A percentile compares a stretch with the other conserved stretches of the same genome.
These are phyloP conservation scores for Pempheris klunzingeri DNA, from an alignment of 2,797 vertebrate genomes.

Conservation along the genomic window DNA sequence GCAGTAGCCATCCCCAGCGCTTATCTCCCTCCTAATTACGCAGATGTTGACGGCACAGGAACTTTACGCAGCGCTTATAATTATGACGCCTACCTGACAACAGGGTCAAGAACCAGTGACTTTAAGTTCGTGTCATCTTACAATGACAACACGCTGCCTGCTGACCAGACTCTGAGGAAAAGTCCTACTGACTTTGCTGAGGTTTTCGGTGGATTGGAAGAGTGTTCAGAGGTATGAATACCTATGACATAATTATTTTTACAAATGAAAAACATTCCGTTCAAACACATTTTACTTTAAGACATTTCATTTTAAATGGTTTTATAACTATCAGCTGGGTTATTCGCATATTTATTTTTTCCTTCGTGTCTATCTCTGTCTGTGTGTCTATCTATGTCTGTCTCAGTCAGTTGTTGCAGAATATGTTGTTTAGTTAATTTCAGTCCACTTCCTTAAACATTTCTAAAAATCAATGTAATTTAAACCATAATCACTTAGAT, in stretches of 20 bases:
- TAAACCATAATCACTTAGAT: neutral
- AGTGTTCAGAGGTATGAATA: constrained; percentile 35
- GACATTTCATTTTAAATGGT: too few relatives aligned
- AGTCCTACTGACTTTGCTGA: constrained; percentile 34
- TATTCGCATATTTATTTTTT: too few relatives aligned
- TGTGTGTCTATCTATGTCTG: neutral
- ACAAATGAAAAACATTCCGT: neutral
- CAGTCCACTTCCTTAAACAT: accelerated
- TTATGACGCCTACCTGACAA: too few relatives aligned
- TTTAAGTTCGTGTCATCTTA: constrained; percentile 29
- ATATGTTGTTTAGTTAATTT: neutral
- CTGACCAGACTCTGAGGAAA: constrained; percentile 60
- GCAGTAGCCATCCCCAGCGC: too few relatives aligned
- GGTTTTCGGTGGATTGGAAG: neutral
- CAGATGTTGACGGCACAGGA: too few relatives aligned
- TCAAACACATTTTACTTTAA: neutral
- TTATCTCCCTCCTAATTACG: too few relatives aligned
- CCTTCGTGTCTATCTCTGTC: too few relatives aligned
- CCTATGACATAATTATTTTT: too few relatives aligned
- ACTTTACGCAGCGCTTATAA: too few relatives aligned
- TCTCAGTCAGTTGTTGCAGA: neutral
- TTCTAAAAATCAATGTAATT: neutral
- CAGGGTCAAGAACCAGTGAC: too few relatives aligned
- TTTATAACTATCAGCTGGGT: too few relatives aligned
- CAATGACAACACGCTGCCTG: constrained; percentile 64